Base-by-base conservation (phyloP, 2,113 vertebrate genomes). In the Xiphorhynchus elegans region DNA sequence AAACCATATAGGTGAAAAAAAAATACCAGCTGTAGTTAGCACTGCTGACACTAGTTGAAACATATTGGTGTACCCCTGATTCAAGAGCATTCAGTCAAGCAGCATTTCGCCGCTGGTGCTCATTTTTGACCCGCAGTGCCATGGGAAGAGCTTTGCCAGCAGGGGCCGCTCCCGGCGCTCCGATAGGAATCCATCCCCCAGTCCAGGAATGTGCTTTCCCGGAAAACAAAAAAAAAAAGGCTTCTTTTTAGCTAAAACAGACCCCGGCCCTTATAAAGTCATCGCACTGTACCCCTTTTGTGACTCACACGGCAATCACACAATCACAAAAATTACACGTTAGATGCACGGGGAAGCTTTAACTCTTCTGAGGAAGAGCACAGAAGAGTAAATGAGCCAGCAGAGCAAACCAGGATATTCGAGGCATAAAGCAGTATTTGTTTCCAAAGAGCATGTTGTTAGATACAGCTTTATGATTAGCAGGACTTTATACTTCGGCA, bases 111-210 rank as follows among this genome's bases (percentile, higher is more conserved):
- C 24, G 18, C 21, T 18, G 42, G 39, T 3, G 37, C 42, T 53
- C 19, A 4, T 20, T 17, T 84, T 67, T 40, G 37, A 8, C 5
- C 3, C 14, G 23, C 18, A 9, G 11, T 17, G 42, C 17, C 33
- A 15, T 5, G 0, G 0, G 28, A 2, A 29, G 8, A 63, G 17
- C 18, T 42, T 52, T 39, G n/a, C 74, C 87, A 39, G 73, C 35
- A 73, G 75, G n/a, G 59, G 55, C 17, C 19, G 12, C 78, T 31
- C 14, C 0, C 0, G 60, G n/a, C 25, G 60, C 23, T 37, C 29
- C 17, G 67, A 23, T 1, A 8, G 37, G 35, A 70, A 37, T 28
- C 13, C 33, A 40, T 0, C 39, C 40, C 50, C 46, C 68, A 28
- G 29, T 59, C 59, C 42, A 39, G 6, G 26, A 23, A 40, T n/a